These are phyloP conservation scores for Nothocercus julius DNA, from an alignment of 2,113 vertebrate species.

Conservation along the genomic window DNA sequence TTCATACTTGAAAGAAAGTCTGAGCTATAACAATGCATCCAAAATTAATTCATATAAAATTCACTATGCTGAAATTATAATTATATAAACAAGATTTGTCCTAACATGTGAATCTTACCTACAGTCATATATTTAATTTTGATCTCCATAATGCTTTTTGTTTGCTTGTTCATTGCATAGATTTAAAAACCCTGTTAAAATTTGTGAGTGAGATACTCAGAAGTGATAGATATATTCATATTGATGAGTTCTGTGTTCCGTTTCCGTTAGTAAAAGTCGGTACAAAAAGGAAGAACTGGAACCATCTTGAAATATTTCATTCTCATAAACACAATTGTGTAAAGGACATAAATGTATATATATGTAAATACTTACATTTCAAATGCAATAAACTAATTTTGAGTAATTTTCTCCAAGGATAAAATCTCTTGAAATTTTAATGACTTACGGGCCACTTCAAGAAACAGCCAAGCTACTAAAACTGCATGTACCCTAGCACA, in stretches of 20 bases:
- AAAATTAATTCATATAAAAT: neutral
- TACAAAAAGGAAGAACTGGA: neutral
- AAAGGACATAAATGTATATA: neutral
- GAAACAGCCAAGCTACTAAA: neutral
- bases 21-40: neutral
- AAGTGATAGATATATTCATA: neutral
- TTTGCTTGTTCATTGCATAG: neutral
- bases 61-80: neutral
- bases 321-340: neutral
- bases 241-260: neutral
- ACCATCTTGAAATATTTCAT: neutral
- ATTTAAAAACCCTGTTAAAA: neutral
- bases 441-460: neutral
- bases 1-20: neutral
- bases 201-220: neutral
- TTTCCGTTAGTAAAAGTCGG: neutral
- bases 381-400: neutral
- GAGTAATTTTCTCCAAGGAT: neutral
- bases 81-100: neutral
- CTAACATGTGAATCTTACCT: neutral
- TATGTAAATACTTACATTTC: neutral
- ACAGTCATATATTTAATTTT: neutral
- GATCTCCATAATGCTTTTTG: neutral
- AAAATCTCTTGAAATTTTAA: neutral
- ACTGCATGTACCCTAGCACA: neutral